Conservation (phyloP, 2,888 invertebrate species). For the Dimorphilus gyrociliatus region DNA sequence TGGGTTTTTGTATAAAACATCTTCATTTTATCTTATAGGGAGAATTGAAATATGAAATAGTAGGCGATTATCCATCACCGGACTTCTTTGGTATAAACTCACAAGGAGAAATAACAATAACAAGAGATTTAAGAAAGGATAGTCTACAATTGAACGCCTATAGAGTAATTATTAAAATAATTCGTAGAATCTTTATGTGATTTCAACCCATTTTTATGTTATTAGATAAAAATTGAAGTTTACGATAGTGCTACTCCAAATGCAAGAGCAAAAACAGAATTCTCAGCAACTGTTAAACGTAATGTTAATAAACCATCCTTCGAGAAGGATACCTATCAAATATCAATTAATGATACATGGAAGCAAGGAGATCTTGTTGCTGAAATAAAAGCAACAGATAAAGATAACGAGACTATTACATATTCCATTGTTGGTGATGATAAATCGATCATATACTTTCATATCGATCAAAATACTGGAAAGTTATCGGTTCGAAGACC, state of each 20-base stretch:
- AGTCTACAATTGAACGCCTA: conserved; percentile 10
- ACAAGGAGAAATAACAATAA: conserved; percentile 14
- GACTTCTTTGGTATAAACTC: conserved; percentile 20
- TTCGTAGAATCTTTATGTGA: not conserved
- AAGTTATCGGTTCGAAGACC: conserved; percentile 6
- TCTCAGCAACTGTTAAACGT: conserved; percentile 9
- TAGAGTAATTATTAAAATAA: conserved; percentile 6
- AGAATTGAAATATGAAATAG: conserved; percentile 16
- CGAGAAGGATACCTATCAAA: conserved; percentile 10
- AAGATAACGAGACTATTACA: conserved; percentile 18
- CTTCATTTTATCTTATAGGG: conserved; percentile 5
- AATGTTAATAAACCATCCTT: conserved; percentile 12
- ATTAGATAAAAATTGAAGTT: conserved; percentile 9
- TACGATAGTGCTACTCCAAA: conserved; percentile 11
- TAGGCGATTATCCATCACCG: conserved; percentile 18
- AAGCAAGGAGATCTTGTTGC: conserved; percentile 11
- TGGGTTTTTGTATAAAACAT: not conserved
- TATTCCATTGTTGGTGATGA: conserved; percentile 22
- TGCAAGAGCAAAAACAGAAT: conserved; percentile 6
- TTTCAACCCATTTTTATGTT: conserved; percentile 6
- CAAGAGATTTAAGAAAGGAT: conserved; percentile 9
- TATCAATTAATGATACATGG: conserved; percentile 13
- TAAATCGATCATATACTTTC: conserved; percentile 17
- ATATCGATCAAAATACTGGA: conserved; percentile 15
- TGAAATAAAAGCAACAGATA: conserved; percentile 15